These are phyloP conservation scores for Aleadryas rufinucha DNA, from an alignment of 2,113 vertebrate species.

Conservation along the genomic window DNA sequence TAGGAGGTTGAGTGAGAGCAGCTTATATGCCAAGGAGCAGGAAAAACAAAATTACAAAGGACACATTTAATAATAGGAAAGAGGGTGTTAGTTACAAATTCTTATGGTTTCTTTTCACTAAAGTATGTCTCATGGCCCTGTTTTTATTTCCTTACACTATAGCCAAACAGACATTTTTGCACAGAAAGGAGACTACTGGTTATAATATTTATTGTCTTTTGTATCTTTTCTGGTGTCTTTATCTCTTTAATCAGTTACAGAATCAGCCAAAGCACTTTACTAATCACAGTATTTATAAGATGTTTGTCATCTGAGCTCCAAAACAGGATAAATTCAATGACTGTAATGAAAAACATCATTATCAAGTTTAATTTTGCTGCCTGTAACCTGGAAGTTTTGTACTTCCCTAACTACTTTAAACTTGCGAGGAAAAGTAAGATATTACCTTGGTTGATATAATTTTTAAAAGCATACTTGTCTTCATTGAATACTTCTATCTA, in stretches of 20 bases:
- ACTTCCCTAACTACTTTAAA: not conserved
- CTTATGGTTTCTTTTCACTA: not conserved
- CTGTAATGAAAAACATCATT: not conserved
- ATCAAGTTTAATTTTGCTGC: not conserved
- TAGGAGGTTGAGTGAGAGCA: constrained; percentile 47
- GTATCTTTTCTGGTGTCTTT: not conserved
- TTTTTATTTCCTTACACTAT: not conserved
- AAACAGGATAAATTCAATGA: not conserved
- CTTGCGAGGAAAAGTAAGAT: not conserved
- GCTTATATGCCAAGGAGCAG: not conserved
- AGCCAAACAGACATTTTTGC: not conserved
- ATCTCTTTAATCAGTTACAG: not conserved
- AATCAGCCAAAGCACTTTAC: not conserved
- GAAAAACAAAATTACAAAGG: not conserved
- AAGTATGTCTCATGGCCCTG: not conserved
- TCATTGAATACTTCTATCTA: not conserved
- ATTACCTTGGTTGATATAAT: not conserved
- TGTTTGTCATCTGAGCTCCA: not conserved
- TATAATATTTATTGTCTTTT: not conserved
- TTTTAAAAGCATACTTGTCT: not conserved
- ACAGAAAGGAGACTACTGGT: not conserved
- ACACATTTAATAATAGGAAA: constrained; percentile 12
- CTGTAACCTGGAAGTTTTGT: not conserved
- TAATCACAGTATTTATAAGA: not conserved
- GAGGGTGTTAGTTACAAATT: not conserved